Evolutionary conservation across 1,140 invertebrate species (phyloP), one percentile per base, ranked within the genome.

Genomic region (Temnothorax longispinosus): DNA sequence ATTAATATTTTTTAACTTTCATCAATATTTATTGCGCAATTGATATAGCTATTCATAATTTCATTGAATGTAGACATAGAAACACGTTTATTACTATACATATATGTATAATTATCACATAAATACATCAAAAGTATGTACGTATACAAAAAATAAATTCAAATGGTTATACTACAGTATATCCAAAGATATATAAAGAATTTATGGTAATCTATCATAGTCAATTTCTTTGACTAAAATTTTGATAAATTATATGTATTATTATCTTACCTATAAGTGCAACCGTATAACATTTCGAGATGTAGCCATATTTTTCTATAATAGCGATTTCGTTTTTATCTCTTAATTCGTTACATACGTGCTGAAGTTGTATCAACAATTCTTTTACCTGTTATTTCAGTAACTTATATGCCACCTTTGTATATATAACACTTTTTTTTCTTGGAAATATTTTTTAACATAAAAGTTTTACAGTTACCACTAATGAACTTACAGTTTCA

Each of bases 301-400:
- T 54, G 18, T 35, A 35, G 1, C 32, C 15, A 52, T 72, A 72
- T 35, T 52, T 35, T 52, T 72, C 15, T 6, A 72, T 18, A 2
- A 72, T 72, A 72, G 47, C 47, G 4, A 52, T 52, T 72, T 72
- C 69, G 3, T 72, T 52, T 8, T 35, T 52, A n/a, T 72, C 47
- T 72, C 11, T 72, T 50, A 72, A 35, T 35, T 32, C 27, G 15
- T 72, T 6, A 54, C 13, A 54, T 35, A 54, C 18, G n/a, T 35
- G 18, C 18, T 72, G 69, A 72, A 72, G 69, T 10, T 54, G 4
- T 11, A 52, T 35, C 15, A 72, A 54, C 3, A 35, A 72, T 11
- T 32, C 3, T 13, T 72, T 72, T 1, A 72, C 15, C 69, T 72
- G 7, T 52, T 54, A 52, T 72, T 54, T 52, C 0, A 72, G 2